phyloP scores from a whole-genome alignment of 1,140 invertebrate species.

The Globodera ellingtonae region DNA sequence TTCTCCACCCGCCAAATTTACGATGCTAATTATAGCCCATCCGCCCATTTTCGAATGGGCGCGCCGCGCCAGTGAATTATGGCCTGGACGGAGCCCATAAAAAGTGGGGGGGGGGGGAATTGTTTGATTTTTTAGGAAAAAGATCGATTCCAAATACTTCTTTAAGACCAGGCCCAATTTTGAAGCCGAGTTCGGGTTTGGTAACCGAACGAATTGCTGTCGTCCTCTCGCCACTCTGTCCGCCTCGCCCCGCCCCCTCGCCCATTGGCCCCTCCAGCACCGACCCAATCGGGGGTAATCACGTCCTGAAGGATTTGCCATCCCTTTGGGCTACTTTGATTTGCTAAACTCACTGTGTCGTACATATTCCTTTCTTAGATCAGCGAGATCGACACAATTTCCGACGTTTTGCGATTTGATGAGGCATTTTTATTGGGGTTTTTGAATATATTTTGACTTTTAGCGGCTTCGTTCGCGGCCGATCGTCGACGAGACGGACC shows the following conservation, averaged over 20 bases:
- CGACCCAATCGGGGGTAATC: background rate
- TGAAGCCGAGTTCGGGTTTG: background rate
- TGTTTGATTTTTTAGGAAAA: background rate
- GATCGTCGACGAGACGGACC: slow-evolving; percentile 34
- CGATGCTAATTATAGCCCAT: slow-evolving; percentile 13
- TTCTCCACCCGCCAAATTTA: slow-evolving; percentile 2
- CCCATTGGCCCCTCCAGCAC: background rate
- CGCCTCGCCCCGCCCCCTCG: background rate
- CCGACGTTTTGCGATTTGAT: slow-evolving; percentile 31
- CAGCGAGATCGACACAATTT: slow-evolving; percentile 38
- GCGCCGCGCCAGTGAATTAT: slow-evolving; percentile 11
- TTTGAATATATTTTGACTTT: slow-evolving; percentile 14
- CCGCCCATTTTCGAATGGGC: slow-evolving; percentile 4
- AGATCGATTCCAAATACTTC: background rate
- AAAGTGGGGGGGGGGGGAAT: background rate
- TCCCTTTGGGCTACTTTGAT: too few species aligned
- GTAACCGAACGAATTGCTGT: background rate
- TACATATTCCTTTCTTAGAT: slow-evolving; percentile 12
- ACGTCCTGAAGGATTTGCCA: background rate
- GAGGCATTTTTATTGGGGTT: slow-evolving; percentile 19
- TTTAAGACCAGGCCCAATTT: background rate
- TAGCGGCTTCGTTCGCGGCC: slow-evolving; percentile 37
- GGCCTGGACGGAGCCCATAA: slow-evolving; percentile 4
- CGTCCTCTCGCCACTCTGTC: background rate
- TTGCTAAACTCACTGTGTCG: background rate